Base-by-base conservation (phyloP, 2,888 invertebrate genomes). In the Spisula solida region DNA sequence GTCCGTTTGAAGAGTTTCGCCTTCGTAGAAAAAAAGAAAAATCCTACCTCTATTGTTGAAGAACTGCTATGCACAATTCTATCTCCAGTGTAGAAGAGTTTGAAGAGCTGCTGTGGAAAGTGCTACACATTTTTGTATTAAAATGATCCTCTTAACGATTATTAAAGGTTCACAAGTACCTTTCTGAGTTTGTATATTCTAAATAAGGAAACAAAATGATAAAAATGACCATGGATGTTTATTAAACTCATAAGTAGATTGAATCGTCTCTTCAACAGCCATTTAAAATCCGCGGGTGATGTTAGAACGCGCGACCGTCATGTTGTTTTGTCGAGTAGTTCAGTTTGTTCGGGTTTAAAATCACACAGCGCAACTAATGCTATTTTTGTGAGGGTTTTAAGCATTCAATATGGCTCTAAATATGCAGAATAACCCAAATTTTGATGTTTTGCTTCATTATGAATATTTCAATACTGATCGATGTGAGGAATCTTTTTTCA, bases 361-460 rank as follows among this genome's bases (percentile, higher is more conserved):
- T 82, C 91, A 89, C 83, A 88, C 81, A 81, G 88, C 88, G 88
- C 70, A 81, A 87, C 88, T 91, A 88, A 90, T 82, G 47, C 88
- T 83, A 56, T 88, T 86, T 82, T 88, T 82, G 83, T 81, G 86
- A 86, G 70, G 79, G 75, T 85, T 86, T 82, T 85, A 85, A 81
- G 14, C 83, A 66, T 47, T 88, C 83, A 88, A 90, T 85, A 29
- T 34, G 81, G 66, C 82, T 80, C 82, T 88, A 91, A 91, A 87
- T 60, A 89, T 60, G 70, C 91, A 87, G 82, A 87, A 82, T 91
- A 91, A 91, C 91, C 83, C 79, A 78, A 79, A 87, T 83, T 89
- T 83, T 83, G 86, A 87, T 86, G 87, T 85, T 89, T 89, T 89
- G 89, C 91, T 85, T 87, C 88, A 85, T 87, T 83, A 87, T 89